A percentile compares a stretch with the other conserved stretches of the same genome.
These are phyloP conservation scores for Zaprionus bogoriensis DNA, from an alignment of 2,888 invertebrate species.

Conservation along the genomic window DNA sequence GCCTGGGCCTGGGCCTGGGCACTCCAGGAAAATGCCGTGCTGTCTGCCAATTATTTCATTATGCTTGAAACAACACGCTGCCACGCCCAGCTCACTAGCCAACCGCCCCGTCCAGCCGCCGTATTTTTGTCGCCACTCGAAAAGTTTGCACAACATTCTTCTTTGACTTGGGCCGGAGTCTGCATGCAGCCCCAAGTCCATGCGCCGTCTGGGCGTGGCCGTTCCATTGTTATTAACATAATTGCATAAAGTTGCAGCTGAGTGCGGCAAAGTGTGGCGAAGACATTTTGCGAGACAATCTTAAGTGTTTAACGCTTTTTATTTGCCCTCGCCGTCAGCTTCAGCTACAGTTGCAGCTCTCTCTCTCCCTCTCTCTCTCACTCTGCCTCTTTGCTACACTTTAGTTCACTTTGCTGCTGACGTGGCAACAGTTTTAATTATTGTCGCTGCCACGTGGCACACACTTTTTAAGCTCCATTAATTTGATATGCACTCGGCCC, in stretches of 20 bases:
- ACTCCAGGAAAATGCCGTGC: too few relatives aligned
- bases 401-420: conserved; percentile 29
- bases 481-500: conserved; percentile 42
- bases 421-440: conserved; percentile 52
- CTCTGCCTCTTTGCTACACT: neutral
- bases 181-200: neutral
- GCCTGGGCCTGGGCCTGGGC: too few relatives aligned
- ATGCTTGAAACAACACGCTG: conserved; percentile 45
- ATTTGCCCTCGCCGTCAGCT: conserved; percentile 21
- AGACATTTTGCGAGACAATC: conserved; percentile 56
- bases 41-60: conserved; percentile 72
- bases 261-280: conserved; percentile 49
- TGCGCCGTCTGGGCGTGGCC: conserved; percentile 17
- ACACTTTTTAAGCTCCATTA: conserved; percentile 49
- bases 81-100: neutral
- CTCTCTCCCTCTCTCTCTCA: neutral
- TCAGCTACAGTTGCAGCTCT: neutral
- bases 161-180: conserved; percentile 5
- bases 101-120: neutral
- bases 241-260: conserved; percentile 72
- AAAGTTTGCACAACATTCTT: conserved; percentile 45
- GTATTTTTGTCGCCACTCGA: conserved; percentile 30
- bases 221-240: conserved; percentile 76
- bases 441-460: conserved; percentile 26
- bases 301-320: conserved; percentile 54